Evolutionary conservation across 1,140 invertebrate species (phyloP), one percentile per base, ranked within the genome.

Genomic region (Aphis craccivora): DNA sequence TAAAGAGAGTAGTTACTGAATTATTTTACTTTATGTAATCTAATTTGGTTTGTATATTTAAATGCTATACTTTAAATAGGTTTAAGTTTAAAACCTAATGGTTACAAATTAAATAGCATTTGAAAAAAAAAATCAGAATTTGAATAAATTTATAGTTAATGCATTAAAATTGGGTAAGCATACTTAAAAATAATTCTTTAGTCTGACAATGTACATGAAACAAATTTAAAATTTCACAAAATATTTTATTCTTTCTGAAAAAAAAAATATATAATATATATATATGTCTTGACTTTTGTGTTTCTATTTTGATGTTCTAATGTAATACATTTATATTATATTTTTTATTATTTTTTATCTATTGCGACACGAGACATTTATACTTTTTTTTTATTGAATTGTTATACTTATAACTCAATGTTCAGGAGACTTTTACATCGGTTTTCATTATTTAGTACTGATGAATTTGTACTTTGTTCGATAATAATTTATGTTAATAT

Each of bases 361-460:
- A 67, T 37, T 90, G 30, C 1, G 14, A 55, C 5, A 22, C 1
- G 37, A 25, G 53, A 90, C 53, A 60, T 90, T 60, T 60, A 60
- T 90, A 67, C 8, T 60, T 90, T 90, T 43, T 90, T 60, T 67
- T 43, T 67, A 43, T 67, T 67, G 35, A 55, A 60, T 60, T 60
- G 37, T 67, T 60, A 37, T 76, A 76, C 60, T 88, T 51, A 51
- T 60, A 67, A 45, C 25, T 11, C 22, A 14, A 90, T 8, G 18
- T 90, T 67, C 1, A 23, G 14, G 43, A 89, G 35, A 53, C 48
- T 37, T 89, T 67, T 22, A 60, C 18, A 40, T 53, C 43, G 2
- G 89, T 90, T 90, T 90, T 40, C 40, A 90, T 67, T 90, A 90
- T 67, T 67, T 67, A 90, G 55, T 67, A 90, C 89, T 67, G 48